These are phyloP conservation scores for Phengaris alcon DNA, from an alignment of 2,888 invertebrate species.

Conservation along the genomic window DNA sequence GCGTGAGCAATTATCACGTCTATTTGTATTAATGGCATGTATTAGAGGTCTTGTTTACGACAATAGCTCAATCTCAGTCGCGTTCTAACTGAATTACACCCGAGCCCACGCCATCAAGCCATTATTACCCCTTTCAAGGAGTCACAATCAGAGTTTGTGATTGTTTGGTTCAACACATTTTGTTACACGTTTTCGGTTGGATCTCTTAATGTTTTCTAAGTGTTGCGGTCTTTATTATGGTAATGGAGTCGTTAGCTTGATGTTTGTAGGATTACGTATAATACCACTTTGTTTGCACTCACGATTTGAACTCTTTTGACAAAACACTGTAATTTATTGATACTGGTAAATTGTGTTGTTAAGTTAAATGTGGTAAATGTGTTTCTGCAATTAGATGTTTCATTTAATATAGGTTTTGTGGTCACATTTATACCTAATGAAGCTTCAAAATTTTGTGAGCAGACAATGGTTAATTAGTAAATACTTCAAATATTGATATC, in stretches of 20 bases:
- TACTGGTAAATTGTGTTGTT: background rate
- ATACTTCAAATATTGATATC: background rate
- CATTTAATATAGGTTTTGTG: background rate
- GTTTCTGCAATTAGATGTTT: background rate
- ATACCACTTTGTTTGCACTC: constrained; percentile 25
- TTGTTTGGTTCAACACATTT: constrained; percentile 64
- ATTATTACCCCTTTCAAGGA: constrained; percentile 77
- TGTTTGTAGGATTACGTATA: constrained; percentile 34
- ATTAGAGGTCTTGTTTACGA: constrained; percentile 41
- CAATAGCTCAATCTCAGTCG: constrained; percentile 69
- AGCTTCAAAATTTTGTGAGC: background rate
- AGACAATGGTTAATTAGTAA: background rate
- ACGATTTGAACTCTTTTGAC: constrained; percentile 25
- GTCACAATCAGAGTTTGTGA: constrained; percentile 75
- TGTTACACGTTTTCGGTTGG: constrained; percentile 54
- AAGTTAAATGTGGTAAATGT: background rate
- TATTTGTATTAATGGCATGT: constrained; percentile 28
- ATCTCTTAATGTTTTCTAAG: constrained; percentile 57
- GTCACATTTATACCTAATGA: background rate
- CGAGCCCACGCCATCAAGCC: constrained; percentile 62
- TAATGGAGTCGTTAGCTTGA: constrained; percentile 52
- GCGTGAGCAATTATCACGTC: constrained; percentile 24
- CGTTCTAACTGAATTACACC: constrained; percentile 68
- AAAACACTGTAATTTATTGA: constrained; percentile 13
- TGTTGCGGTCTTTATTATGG: constrained; percentile 52